Evolutionary conservation across 2,113 vertebrate genomes (phyloP).

Genomic region (Saccopteryx bilineata): DNA sequence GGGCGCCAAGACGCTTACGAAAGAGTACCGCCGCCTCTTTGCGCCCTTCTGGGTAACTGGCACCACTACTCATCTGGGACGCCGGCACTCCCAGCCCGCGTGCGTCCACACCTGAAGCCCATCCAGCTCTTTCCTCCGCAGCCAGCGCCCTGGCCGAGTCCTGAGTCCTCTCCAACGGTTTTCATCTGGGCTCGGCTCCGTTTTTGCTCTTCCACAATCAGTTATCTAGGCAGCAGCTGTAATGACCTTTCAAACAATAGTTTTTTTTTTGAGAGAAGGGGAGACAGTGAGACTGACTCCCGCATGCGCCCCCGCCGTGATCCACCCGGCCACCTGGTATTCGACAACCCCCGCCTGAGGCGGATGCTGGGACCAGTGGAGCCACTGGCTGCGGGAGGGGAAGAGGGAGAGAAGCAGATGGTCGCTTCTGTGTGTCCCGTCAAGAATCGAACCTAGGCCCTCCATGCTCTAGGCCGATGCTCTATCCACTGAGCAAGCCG

Average conservation of each 20-base stretch:
- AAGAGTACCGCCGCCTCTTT: neutral
- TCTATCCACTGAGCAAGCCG: no score
- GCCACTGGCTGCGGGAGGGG: no score
- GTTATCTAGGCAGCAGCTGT: neutral
- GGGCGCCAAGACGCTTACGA: neutral
- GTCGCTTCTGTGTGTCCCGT: no score
- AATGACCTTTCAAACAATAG: neutral
- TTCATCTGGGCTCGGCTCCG: neutral
- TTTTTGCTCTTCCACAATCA: neutral
- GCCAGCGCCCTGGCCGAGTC: neutral
- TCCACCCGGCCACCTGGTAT: no score
- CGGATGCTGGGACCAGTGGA: no score
- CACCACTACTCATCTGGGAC: rapidly evolving
- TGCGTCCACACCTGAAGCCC: neutral
- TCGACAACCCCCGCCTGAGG: no score
- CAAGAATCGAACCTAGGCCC: no score
- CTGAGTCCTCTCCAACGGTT: neutral
- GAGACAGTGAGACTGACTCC: no score
- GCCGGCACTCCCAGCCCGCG: neutral
- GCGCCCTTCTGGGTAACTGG: neutral
- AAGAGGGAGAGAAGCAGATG: no score
- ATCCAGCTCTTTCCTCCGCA: neutral
- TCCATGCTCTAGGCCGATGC: no score
- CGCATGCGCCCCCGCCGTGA: no score
- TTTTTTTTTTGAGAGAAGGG: no score